These are phyloP conservation scores for Mimas tiliae DNA, from an alignment of 2,888 invertebrate genomes.

Conservation along the genomic window DNA sequence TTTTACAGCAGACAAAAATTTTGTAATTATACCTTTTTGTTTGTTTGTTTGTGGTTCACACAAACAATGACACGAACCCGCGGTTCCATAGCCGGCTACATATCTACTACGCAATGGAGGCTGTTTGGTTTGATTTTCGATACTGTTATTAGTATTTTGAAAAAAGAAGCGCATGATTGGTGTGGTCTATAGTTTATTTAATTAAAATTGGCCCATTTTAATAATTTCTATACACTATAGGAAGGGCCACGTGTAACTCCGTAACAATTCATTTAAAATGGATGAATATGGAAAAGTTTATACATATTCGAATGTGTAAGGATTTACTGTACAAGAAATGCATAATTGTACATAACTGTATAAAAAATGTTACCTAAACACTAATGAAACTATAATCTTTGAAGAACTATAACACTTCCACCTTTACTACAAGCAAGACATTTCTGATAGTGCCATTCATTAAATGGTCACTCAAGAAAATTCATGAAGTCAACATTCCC, in stretches of 20 bases:
- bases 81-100: no score
- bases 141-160: background rate
- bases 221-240: slow-evolving; percentile 58
- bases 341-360: slow-evolving; percentile 59
- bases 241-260: slow-evolving; percentile 43
- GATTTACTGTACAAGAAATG: slow-evolving; percentile 66
- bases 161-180: slow-evolving; percentile 35
- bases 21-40: no score
- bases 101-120: no score
- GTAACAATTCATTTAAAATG: slow-evolving; percentile 62
- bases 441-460: slow-evolving; percentile 51
- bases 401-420: slow-evolving; percentile 60
- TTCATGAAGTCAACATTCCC: slow-evolving; percentile 70
- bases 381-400: slow-evolving; percentile 36
- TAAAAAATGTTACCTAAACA: slow-evolving; percentile 70
- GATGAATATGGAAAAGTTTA: slow-evolving; percentile 48
- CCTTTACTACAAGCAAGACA: slow-evolving; percentile 55
- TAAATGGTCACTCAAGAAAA: slow-evolving; percentile 50
- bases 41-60: no score
- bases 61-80: no score
- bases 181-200: slow-evolving; percentile 63
- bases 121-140: no score
- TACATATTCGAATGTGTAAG: slow-evolving; percentile 46
- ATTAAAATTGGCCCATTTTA: slow-evolving; percentile 63
- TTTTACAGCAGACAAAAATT: no score